phyloP scores from a whole-genome alignment of 37 sponge, comb jelly and placozoan genomes.

The Mnemiopsis leidyi region DNA sequence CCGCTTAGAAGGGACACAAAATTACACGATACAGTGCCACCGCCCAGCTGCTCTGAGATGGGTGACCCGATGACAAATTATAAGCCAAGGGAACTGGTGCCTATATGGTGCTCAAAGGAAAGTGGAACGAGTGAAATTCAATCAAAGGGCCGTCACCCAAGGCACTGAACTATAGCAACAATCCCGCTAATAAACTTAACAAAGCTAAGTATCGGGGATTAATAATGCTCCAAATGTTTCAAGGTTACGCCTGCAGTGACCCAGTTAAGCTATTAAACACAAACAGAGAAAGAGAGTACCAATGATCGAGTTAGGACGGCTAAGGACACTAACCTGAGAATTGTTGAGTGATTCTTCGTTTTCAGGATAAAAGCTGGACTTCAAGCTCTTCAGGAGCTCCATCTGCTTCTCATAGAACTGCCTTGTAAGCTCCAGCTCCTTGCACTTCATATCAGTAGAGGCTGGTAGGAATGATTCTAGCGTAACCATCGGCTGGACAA shows the following conservation, averaged over 20 bases:
- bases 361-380: constrained; percentile 44
- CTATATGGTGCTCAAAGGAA: not conserved
- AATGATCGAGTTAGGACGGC: not conserved
- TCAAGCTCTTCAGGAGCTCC: constrained; percentile 46
- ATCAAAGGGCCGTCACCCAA: not conserved
- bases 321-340: constrained; percentile 22
- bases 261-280: not conserved
- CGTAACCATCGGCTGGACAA: constrained; percentile 59
- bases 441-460: not conserved
- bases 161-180: not conserved
- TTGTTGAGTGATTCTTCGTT: not conserved
- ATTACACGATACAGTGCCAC: no score
- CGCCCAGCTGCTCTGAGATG: not conserved
- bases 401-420: constrained; percentile 57
- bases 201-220: not conserved
- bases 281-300: not conserved
- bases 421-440: not conserved
- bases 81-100: not conserved
- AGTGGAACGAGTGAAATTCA: not conserved
- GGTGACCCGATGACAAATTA: not conserved
- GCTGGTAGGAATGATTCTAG: not conserved
- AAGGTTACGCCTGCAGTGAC: not conserved
- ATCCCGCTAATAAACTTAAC: not conserved
- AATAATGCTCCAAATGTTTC: not conserved
- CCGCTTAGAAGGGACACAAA: not conserved